phyloP scores from a whole-genome alignment of 1,140 invertebrate species.

The Mya arenaria region DNA sequence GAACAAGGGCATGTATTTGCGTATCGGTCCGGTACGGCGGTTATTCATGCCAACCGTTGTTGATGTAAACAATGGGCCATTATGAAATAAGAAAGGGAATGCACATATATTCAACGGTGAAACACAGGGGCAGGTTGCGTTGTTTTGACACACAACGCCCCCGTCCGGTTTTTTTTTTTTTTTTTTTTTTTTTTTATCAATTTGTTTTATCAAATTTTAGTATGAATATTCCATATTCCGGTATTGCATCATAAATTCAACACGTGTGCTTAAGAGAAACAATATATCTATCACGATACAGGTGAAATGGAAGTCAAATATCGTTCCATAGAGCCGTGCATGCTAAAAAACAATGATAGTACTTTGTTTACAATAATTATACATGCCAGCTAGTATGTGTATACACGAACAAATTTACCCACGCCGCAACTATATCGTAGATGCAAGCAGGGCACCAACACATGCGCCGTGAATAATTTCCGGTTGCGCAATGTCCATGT shows the following conservation, averaged over 20 bases:
- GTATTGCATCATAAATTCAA: background rate
- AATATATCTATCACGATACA: background rate
- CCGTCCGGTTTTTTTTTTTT: background rate
- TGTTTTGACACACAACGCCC: background rate
- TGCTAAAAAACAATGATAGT: background rate
- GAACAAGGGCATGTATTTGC: background rate
- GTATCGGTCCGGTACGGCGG: background rate
- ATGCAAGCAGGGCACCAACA: too few relatives aligned
- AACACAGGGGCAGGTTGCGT: conserved; percentile 2
- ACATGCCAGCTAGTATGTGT: background rate
- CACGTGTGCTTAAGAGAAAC: background rate
- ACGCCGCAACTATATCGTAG: too few relatives aligned
- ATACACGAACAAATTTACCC: too few relatives aligned
- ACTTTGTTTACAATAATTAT: background rate
- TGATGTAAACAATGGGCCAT: background rate
- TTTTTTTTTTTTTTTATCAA: conserved; percentile 1
- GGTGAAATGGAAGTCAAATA: background rate
- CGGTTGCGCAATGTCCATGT: too few relatives aligned
- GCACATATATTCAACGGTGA: background rate
- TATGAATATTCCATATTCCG: background rate
- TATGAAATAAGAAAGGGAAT: background rate
- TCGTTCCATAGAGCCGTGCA: background rate
- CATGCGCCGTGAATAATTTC: too few relatives aligned
- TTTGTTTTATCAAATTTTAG: background rate
- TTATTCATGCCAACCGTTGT: background rate